phyloP scores from a whole-genome alignment of 2,113 vertebrate genomes.

The Sturnus vulgaris region DNA sequence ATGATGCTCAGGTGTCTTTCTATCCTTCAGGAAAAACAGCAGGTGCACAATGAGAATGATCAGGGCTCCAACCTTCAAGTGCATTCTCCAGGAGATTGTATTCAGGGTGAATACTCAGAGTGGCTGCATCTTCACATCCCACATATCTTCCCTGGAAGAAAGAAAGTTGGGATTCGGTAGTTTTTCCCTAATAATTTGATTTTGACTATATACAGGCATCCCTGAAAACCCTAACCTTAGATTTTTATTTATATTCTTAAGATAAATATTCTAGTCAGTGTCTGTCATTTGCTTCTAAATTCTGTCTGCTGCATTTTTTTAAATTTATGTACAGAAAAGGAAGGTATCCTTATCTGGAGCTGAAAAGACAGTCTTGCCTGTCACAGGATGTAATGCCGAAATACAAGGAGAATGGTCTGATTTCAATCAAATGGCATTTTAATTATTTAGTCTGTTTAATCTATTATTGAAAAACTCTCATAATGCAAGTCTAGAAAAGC shows the following conservation, averaged over 20 bases:
- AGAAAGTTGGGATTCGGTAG: not conserved
- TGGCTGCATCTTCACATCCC: not conserved
- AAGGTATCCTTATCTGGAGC: not conserved
- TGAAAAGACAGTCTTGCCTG: not conserved
- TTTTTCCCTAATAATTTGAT: not conserved
- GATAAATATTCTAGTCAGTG: not conserved
- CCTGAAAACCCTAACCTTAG: not conserved
- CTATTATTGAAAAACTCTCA: conserved; percentile 22
- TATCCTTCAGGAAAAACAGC: not conserved
- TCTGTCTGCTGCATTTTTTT: not conserved
- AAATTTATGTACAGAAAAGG: not conserved
- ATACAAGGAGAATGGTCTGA: not conserved
- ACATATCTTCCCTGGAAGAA: not conserved
- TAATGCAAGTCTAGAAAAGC: not conserved
- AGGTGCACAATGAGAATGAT: not conserved
- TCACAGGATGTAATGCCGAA: not conserved
- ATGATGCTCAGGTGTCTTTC: not conserved
- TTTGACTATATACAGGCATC: not conserved
- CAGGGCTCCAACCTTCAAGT: not conserved
- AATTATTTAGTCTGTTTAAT: conserved; percentile 44
- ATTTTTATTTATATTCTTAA: not conserved
- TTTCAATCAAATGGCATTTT: conserved; percentile 13
- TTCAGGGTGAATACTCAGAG: fast-evolving
- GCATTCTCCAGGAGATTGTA: not conserved
- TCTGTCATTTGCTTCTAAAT: not conserved